A percentile compares a stretch with the other conserved stretches of the same genome.
phyloP scores from a whole-genome alignment of 2,113 vertebrate species.

The Oreochromis spilurus region DNA sequence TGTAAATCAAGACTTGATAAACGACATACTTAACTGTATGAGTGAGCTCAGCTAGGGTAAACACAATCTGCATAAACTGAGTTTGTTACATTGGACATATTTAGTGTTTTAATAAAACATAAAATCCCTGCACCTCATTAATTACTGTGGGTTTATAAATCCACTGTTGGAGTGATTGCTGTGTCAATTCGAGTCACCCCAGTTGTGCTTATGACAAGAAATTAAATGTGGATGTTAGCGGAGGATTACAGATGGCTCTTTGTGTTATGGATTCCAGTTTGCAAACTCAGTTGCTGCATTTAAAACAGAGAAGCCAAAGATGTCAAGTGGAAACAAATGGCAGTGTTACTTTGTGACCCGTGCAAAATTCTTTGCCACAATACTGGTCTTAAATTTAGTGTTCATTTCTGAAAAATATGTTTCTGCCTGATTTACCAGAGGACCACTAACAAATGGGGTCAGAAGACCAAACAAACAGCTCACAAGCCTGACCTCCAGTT shows the following conservation, averaged over 20 bases:
- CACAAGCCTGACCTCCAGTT: neutral
- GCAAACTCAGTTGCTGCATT: neutral
- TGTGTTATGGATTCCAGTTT: neutral
- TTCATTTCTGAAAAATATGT: neutral
- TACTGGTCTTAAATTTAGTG: neutral
- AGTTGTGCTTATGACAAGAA: neutral
- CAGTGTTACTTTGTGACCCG: neutral
- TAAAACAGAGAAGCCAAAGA: neutral
- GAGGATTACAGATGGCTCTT: neutral
- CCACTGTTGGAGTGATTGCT: neutral
- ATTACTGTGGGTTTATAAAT: neutral
- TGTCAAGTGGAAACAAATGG: neutral
- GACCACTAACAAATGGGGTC: neutral
- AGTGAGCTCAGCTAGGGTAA: conserved; percentile 5
- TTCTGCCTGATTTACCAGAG: neutral
- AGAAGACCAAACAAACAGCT: neutral
- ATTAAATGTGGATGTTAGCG: neutral
- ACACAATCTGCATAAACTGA: neutral
- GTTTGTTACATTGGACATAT: neutral
- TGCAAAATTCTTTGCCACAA: neutral
- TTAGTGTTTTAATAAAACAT: neutral
- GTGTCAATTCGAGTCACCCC: neutral
- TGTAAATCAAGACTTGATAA: conserved; percentile 12
- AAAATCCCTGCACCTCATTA: neutral
- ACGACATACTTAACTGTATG: neutral